Percentiles rank a stretch among this genome's conserved stretches.
Evolutionary conservation across 2,113 vertebrate species (phyloP).

Genomic region (Anthoscopus minutus): DNA sequence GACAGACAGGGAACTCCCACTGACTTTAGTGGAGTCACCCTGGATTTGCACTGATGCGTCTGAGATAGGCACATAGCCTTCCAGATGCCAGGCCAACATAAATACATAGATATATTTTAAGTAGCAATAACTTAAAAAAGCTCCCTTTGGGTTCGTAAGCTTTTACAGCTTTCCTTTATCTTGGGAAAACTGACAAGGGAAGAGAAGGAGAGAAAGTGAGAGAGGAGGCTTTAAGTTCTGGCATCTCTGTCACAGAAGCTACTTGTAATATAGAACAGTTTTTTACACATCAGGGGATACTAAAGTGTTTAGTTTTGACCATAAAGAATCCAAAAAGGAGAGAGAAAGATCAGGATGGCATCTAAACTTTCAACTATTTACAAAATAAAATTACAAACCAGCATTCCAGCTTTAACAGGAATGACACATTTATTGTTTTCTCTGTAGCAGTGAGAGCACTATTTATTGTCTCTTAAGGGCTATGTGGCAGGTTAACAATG

Average conservation of each 20-base stretch:
- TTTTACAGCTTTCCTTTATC: not conserved
- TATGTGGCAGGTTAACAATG: constrained; percentile 42
- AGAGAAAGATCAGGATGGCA: constrained; percentile 46
- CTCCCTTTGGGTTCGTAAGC: not conserved
- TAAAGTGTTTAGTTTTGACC: constrained; percentile 30
- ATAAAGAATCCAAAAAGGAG: constrained; percentile 8
- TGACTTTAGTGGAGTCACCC: not conserved
- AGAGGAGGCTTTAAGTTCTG: not conserved
- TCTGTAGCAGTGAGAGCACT: constrained; percentile 27
- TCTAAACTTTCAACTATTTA: constrained; percentile 44
- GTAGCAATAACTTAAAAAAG: constrained; percentile 4
- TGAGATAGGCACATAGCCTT: not conserved
- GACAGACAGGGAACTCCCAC: not conserved
- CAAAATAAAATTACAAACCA: constrained; percentile 49
- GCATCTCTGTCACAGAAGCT: not conserved
- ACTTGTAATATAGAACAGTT: not conserved
- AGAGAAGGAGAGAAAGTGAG: not conserved
- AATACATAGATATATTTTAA: constrained; percentile 14
- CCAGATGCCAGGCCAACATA: not conserved
- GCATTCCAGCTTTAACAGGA: constrained; percentile 32
- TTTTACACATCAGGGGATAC: not conserved
- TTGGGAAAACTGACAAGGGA: not conserved
- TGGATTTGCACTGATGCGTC: not conserved
- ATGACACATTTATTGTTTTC: constrained; percentile 51
- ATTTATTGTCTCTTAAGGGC: constrained; percentile 59